phyloP scores from a whole-genome alignment of 2,797 vertebrate species.

The Kryptolebias ocellatus region DNA sequence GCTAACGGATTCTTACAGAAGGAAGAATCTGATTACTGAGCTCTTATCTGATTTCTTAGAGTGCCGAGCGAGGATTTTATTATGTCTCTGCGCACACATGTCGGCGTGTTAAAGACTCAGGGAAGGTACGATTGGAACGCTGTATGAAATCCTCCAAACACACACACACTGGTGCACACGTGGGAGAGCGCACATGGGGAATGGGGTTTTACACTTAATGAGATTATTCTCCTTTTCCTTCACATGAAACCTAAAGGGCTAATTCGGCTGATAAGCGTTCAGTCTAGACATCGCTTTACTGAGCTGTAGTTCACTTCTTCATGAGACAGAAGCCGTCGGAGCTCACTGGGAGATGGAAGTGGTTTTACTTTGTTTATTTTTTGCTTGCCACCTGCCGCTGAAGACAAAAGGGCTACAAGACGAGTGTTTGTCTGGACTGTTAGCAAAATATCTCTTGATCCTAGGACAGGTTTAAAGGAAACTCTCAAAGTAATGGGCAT shows the following conservation, averaged over 20 bases:
- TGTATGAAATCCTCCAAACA: neutral
- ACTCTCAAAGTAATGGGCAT: no score
- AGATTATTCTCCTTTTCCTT: conserved; percentile 55
- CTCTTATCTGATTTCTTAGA: conserved; percentile 47
- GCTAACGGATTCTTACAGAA: conserved; percentile 16
- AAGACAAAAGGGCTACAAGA: no score
- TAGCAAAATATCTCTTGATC: no score
- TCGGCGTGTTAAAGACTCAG: conserved; percentile 35
- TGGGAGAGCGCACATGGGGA: neutral
- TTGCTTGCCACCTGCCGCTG: no score
- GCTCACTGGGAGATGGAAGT: conserved; percentile 19
- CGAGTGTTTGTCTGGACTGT: no score
- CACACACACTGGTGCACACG: neutral
- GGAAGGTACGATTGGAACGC: conserved; percentile 37
- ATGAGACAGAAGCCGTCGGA: neutral
- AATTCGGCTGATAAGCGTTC: conserved; percentile 56
- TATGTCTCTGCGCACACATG: conserved; percentile 18
- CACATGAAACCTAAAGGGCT: conserved; percentile 50
- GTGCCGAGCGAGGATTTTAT: conserved; percentile 23
- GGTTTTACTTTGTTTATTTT: conserved; percentile 5
- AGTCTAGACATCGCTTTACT: conserved; percentile 54
- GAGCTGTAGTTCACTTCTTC: conserved; percentile 23
- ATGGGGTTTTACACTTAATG: conserved; percentile 45
- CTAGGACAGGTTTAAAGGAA: no score
- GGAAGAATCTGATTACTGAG: conserved; percentile 40